Conservation (phyloP, 1,140 invertebrate genomes). For the Drosophila sechellia region DNA sequence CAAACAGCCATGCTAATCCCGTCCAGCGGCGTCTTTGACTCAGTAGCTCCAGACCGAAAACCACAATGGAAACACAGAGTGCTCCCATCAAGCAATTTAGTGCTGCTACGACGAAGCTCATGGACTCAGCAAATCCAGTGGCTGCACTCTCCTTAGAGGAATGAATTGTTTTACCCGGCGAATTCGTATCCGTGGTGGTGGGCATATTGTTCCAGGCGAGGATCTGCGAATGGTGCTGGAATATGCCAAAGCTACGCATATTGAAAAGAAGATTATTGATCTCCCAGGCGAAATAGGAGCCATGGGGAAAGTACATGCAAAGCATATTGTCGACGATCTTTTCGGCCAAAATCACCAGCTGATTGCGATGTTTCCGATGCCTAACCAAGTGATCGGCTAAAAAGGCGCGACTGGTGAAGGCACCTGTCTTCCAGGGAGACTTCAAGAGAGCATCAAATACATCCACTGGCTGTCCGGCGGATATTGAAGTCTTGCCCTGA, state of each 20-base stretch:
- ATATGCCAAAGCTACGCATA: conserved; percentile 60
- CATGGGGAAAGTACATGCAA: conserved; percentile 56
- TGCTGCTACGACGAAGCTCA: conserved; percentile 50
- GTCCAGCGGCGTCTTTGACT: conserved; percentile 2
- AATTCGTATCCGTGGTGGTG: conserved; percentile 12
- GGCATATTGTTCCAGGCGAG: conserved; percentile 13
- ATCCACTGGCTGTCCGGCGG: conserved; percentile 47
- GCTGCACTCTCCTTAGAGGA: background rate
- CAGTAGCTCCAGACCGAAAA: conserved; percentile 48
- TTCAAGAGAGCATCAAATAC: conserved; percentile 51
- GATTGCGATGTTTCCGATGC: conserved; percentile 3
- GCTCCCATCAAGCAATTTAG: conserved; percentile 36
- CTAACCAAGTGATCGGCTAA: conserved; percentile 31
- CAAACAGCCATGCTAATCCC: conserved; percentile 14
- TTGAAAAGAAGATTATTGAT: conserved; percentile 34
- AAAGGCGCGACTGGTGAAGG: conserved; percentile 45
- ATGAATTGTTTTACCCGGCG: background rate
- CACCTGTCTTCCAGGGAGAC: conserved; percentile 9
- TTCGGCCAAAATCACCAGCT: conserved; percentile 29
- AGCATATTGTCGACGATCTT: conserved; percentile 59
- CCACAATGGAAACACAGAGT: conserved; percentile 1
- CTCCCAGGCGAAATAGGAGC: conserved; percentile 49
- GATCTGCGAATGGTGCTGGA: conserved; percentile 19
- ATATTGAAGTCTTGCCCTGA: background rate
- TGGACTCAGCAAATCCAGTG: conserved; percentile 39